phyloP scores from a whole-genome alignment of 2,113 vertebrate species.

The Elachura formosa region DNA sequence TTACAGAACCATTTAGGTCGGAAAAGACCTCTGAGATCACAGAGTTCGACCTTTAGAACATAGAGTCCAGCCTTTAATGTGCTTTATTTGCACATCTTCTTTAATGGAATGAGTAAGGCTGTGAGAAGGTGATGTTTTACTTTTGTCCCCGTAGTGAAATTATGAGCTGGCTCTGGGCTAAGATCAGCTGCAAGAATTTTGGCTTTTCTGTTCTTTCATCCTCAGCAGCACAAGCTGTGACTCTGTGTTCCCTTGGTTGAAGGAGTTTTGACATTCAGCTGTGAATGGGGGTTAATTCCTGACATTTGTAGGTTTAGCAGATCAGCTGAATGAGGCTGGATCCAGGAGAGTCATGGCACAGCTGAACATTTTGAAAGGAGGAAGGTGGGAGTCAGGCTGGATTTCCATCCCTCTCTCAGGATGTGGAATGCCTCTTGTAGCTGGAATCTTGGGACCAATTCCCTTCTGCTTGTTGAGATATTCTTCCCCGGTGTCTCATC shows the following conservation, averaged over 20 bases:
- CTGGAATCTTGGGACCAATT: fast-evolving
- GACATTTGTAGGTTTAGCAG: neutral
- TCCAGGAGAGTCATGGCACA: neutral
- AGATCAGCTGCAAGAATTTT: neutral
- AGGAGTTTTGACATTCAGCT: neutral
- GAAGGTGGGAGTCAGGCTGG: neutral
- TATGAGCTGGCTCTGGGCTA: neutral
- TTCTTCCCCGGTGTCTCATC: neutral
- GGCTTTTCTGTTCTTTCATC: neutral
- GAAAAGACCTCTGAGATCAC: neutral
- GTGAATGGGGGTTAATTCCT: neutral
- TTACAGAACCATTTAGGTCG: neutral
- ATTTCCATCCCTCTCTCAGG: neutral
- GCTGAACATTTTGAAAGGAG: neutral
- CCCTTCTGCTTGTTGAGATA: neutral
- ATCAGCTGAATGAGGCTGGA: neutral
- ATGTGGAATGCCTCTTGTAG: neutral
- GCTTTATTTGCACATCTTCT: neutral
- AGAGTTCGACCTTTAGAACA: neutral
- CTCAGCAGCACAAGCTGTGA: neutral
- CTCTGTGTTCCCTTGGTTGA: neutral
- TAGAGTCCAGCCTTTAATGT: neutral
- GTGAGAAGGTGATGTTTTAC: neutral
- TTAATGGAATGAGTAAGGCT: neutral
- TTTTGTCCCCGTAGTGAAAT: neutral